These are phyloP conservation scores for Nomada fabriciana DNA, from an alignment of 2,888 invertebrate genomes.

Conservation along the genomic window DNA sequence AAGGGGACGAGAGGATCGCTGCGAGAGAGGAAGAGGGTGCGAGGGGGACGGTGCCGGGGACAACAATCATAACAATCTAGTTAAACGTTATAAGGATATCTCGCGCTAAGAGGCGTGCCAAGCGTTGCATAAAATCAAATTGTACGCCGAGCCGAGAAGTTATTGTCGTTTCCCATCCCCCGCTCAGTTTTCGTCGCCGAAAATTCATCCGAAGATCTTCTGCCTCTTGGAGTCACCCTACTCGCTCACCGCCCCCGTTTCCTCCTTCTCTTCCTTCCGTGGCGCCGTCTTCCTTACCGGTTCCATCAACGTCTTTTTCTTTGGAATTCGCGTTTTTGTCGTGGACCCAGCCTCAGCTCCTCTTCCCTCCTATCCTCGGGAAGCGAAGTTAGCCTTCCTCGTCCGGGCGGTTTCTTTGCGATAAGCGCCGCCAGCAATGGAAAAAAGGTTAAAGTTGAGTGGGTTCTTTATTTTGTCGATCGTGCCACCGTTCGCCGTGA, in stretches of 20 bases:
- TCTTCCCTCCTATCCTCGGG: background rate
- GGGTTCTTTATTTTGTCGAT: background rate
- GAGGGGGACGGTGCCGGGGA: slow-evolving; percentile 74
- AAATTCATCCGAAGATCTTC: slow-evolving; percentile 67
- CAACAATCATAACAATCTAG: slow-evolving; percentile 84
- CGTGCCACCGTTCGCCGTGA: too few relatives aligned
- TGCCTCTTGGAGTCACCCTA: slow-evolving; percentile 54
- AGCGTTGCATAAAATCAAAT: slow-evolving; percentile 85
- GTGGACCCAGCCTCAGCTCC: background rate
- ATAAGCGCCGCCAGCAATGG: background rate
- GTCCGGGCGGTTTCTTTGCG: background rate
- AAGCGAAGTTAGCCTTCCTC: background rate
- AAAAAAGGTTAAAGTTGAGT: background rate
- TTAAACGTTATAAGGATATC: slow-evolving; percentile 84
- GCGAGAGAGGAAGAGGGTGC: slow-evolving; percentile 19
- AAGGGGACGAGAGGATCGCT: slow-evolving; percentile 49
- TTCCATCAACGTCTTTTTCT: slow-evolving; percentile 30
- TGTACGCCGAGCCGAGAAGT: slow-evolving; percentile 83
- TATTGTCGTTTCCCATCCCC: slow-evolving; percentile 82
- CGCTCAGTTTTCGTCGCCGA: slow-evolving; percentile 67
- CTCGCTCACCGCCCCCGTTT: slow-evolving; percentile 2
- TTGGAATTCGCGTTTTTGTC: slow-evolving; percentile 28
- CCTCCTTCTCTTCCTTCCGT: slow-evolving; percentile 10
- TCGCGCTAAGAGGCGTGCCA: slow-evolving; percentile 84
- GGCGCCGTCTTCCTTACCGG: slow-evolving; percentile 7